Percentiles rank a stretch among this genome's conserved stretches.
Conservation (phyloP, 2,797 vertebrate species). For the Mycteria americana region DNA sequence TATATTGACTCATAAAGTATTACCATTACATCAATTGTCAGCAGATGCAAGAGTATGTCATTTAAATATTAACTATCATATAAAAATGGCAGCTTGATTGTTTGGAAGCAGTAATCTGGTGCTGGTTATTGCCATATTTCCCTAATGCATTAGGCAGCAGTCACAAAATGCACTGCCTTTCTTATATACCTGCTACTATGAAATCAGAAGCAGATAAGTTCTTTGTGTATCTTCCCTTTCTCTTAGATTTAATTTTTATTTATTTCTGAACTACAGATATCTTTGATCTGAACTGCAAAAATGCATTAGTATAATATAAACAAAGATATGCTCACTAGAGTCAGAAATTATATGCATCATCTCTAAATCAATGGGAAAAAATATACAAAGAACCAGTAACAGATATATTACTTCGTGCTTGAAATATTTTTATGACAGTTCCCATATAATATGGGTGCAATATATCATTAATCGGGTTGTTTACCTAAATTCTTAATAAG, state of each 20-base stretch:
- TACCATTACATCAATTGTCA: slow-evolving; percentile 89
- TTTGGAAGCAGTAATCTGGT: slow-evolving; percentile 85
- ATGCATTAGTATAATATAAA: slow-evolving; percentile 35
- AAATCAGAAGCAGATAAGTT: slow-evolving; percentile 26
- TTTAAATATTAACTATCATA: slow-evolving; percentile 94
- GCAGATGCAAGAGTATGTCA: slow-evolving; percentile 84
- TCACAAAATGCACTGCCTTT: slow-evolving; percentile 49
- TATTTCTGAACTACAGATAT: slow-evolving; percentile 35
- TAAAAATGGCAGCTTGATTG: slow-evolving; percentile 94
- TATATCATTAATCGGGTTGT: background rate
- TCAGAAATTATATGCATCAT: slow-evolving; percentile 55
- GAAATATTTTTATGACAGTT: slow-evolving; percentile 48
- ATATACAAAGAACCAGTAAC: slow-evolving; percentile 26
- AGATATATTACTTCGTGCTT: slow-evolving; percentile 32
- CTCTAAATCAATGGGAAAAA: slow-evolving; percentile 46
- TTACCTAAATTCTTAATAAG: slow-evolving; percentile 29
- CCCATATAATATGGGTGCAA: background rate
- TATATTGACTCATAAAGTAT: slow-evolving; percentile 93
- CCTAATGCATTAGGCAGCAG: slow-evolving; percentile 67
- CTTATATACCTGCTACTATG: slow-evolving; percentile 17
- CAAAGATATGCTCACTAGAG: slow-evolving; percentile 43
- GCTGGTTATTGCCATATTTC: slow-evolving; percentile 72
- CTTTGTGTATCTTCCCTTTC: slow-evolving; percentile 57
- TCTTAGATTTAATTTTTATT: slow-evolving; percentile 62
- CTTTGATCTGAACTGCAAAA: slow-evolving; percentile 61